phyloP scores from a whole-genome alignment of 2,888 invertebrate species.

The Andrena bucephala region DNA sequence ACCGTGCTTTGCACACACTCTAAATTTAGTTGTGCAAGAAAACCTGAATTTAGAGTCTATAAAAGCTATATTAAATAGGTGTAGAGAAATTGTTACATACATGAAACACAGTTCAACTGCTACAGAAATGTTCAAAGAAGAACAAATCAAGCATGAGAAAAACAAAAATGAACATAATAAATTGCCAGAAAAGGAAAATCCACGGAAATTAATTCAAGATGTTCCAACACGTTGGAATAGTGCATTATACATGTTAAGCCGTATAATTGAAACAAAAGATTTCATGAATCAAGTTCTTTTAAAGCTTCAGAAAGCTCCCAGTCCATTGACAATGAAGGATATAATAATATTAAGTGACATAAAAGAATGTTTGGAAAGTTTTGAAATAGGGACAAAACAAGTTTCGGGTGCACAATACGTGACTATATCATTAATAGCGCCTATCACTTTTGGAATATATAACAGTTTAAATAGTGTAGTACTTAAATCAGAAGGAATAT shows the following conservation, averaged over 20 bases:
- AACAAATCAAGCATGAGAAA: not conserved
- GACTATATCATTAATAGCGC: not conserved
- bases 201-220: not conserved
- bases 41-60: not conserved
- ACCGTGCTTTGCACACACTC: not conserved
- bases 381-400: not conserved
- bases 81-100: not conserved
- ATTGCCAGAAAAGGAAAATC: no score
- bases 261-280: conserved; percentile 3
- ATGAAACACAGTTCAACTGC: not conserved
- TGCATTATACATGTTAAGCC: not conserved
- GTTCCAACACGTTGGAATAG: conserved; percentile 1
- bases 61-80: not conserved
- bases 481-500: not conserved
- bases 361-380: not conserved
- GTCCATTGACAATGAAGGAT: not conserved
- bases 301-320: not conserved
- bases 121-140: conserved; percentile 1
- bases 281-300: not conserved
- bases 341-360: not conserved
- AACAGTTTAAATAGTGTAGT: not conserved
- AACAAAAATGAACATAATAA: not conserved
- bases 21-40: conserved; percentile 3
- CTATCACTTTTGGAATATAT: not conserved
- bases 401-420: conserved; percentile 1